Base-by-base conservation (phyloP, 2,797 vertebrate genomes). In the Mallotus villosus region DNA sequence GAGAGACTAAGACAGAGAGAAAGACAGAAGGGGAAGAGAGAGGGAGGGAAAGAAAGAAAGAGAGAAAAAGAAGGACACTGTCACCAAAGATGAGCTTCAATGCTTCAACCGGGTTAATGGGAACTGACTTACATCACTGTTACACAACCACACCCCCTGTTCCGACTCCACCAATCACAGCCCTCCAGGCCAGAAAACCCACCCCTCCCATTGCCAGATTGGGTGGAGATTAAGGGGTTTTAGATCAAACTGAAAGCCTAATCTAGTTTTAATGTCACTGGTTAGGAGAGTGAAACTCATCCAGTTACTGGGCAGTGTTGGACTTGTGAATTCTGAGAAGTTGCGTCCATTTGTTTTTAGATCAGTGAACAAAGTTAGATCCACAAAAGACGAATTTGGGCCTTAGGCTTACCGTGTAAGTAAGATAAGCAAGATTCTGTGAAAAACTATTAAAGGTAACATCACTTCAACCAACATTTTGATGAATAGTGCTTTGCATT, bases 401-500 rank as follows among this genome's bases (percentile, higher is more conserved):
- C 37, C 51, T 37, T 67, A 27, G 27, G 66, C 51, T 68, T 68
- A 37, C 73, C 41, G 37, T 81, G 82, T 75, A 60, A 74, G 17
- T 76, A 62, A 74, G 17, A 74, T 72, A 73, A 84, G 81, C 70
- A 79, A 79, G 86, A 82, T 76, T 37, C 11, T 22, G 29, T 70
- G 34, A 53, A 25, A 67, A 82, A 82, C 79, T 74, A 76, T 75
- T 65, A 72, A 82, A 79, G 74, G 71, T 75, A 24, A 51, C 51
- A 16, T 60, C 21, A n/a, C 64, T 71, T 73, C 41, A 27, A 17
- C 51, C 0, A 57, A 49, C 70, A 32, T 49, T 68, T 72, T 84
- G 83, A 89, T 75, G 79, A 80, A 85, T 86, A 46, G 73, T 4
- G 46, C 53, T 79, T 65, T 59, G 84, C 83, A 87, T 69, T 82